Percentiles rank a stretch among this genome's conserved stretches.
Evolutionary conservation across 2,888 invertebrate species (phyloP).

Genomic region (Dynastes grantii): DNA sequence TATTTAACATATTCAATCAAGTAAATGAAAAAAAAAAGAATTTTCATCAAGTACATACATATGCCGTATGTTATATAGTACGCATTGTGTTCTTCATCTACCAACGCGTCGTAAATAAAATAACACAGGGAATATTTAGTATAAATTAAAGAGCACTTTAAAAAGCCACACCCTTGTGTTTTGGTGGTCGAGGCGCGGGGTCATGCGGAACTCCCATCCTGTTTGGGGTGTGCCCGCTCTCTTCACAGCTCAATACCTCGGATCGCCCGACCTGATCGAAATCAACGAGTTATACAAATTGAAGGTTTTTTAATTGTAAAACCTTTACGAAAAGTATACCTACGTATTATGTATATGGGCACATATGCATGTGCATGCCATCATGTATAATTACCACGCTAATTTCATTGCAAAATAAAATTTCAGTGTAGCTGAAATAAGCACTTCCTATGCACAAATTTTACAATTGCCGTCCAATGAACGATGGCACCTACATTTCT

Average conservation of each 20-base stretch:
- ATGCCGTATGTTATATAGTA: not conserved
- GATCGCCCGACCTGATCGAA: conserved; percentile 46
- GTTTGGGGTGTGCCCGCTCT: conserved; percentile 67
- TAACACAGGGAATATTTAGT: conserved; percentile 52
- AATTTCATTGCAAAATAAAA: too few relatives aligned
- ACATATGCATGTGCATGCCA: too few relatives aligned
- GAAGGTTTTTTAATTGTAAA: conserved; percentile 29
- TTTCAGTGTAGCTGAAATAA: too few relatives aligned
- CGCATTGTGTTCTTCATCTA: conserved; percentile 37
- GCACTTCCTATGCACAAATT: too few relatives aligned
- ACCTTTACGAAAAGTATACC: conserved; percentile 5
- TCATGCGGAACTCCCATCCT: conserved; percentile 70
- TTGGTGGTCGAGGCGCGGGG: conserved; percentile 65
- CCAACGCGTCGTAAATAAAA: conserved; percentile 49
- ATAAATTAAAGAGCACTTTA: conserved; percentile 65
- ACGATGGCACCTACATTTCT: too few relatives aligned
- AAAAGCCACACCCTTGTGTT: conserved; percentile 65
- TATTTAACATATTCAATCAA: not conserved
- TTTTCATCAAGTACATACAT: conserved; percentile 17
- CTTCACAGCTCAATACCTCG: conserved; percentile 64
- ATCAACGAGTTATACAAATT: conserved; percentile 31
- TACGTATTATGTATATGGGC: not conserved
- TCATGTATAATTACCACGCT: too few relatives aligned
- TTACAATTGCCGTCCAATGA: too few relatives aligned
- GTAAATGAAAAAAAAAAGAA: not conserved